Conservation (phyloP, 2,113 vertebrate species). For the Mystacornis crossleyi region DNA sequence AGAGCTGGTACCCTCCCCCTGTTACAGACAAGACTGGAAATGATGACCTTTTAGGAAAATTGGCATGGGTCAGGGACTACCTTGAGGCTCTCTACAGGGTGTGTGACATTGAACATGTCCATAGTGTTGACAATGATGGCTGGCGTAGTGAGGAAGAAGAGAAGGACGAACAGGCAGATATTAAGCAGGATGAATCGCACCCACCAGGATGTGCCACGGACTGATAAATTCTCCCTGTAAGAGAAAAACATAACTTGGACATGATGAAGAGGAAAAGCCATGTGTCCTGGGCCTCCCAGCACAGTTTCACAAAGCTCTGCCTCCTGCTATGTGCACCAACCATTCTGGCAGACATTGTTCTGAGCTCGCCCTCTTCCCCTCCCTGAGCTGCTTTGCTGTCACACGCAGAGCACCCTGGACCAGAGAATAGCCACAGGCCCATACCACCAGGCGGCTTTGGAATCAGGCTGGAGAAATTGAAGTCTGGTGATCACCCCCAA, state of each 20-base stretch:
- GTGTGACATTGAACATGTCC: conserved; percentile 96
- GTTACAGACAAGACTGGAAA: background rate
- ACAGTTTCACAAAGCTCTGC: background rate
- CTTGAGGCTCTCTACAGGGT: conserved; percentile 90
- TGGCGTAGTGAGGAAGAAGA: conserved; percentile 98
- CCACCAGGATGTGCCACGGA: conserved; percentile 91
- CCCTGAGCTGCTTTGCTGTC: accelerated
- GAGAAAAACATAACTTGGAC: background rate
- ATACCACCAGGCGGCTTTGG: background rate
- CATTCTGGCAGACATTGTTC: background rate
- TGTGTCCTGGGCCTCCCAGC: background rate
- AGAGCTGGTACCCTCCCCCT: background rate
- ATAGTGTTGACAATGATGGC: conserved; percentile 98
- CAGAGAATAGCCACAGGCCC: background rate
- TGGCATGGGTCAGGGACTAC: conserved; percentile 38
- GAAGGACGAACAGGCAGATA: conserved; percentile 90
- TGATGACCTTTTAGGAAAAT: background rate
- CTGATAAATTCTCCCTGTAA: conserved; percentile 92
- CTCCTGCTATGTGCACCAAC: background rate
- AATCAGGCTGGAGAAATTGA: background rate
- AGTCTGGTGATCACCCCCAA: background rate
- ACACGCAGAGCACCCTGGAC: background rate
- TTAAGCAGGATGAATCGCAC: conserved; percentile 89
- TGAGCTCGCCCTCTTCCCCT: accelerated
- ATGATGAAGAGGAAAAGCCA: background rate